Conservation (phyloP, 2,113 vertebrate species). For the Gila orcuttii region DNA sequence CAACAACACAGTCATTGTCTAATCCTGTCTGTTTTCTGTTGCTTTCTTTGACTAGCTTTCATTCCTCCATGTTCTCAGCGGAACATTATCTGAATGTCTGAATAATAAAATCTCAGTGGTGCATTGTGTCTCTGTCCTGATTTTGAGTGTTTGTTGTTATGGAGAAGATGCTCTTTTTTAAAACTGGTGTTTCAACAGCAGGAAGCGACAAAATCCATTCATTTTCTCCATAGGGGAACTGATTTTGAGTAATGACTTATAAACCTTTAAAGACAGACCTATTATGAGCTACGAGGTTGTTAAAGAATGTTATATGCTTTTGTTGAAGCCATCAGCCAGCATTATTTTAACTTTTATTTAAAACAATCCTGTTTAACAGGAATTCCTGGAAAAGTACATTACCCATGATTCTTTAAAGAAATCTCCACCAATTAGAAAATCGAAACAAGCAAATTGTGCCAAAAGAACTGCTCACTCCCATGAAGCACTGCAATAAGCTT, state of each 20-base stretch:
- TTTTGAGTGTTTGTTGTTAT: conserved; percentile 8
- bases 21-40: not conserved
- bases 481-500: no score
- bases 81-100: not conserved
- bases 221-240: not conserved
- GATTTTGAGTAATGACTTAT: not conserved
- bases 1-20: conserved; percentile 26
- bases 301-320: no score
- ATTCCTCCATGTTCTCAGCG: conserved; percentile 5
- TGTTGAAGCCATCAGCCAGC: no score
- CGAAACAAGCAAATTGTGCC: no score
- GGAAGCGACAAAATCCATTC: not conserved
- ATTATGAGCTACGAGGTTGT: no score
- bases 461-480: no score
- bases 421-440: no score
- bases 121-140: not conserved
- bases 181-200: not conserved
- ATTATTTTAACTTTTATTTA: no score
- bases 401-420: no score
- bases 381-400: no score
- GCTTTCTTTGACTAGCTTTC: conserved; percentile 31
- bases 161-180: not conserved
- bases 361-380: no score
- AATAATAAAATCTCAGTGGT: conserved; percentile 22
- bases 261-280: no score